A percentile compares a stretch with the other conserved stretches of the same genome.
Conservation (phyloP, 1,140 invertebrate genomes). For the Tetraneura akinire region DNA sequence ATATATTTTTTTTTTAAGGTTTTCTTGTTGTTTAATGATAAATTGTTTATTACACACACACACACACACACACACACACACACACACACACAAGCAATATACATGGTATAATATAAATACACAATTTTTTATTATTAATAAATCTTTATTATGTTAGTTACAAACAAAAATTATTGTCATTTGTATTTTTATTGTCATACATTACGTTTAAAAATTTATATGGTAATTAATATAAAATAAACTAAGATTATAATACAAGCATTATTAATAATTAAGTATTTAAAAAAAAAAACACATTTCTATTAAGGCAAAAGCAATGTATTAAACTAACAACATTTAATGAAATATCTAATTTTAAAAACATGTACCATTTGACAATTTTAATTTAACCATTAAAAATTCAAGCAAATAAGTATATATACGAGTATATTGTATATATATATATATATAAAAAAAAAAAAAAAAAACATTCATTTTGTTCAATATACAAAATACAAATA, state of each 20-base stretch:
- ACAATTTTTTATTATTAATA: conserved; percentile 22
- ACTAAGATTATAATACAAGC: not conserved
- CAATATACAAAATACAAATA: too few relatives aligned
- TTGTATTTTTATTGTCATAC: conserved; percentile 32
- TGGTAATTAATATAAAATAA: conserved; percentile 12
- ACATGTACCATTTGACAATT: too few relatives aligned
- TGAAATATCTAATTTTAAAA: too few relatives aligned
- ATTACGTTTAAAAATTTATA: not conserved
- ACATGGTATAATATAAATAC: too few relatives aligned
- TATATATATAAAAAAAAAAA: too few relatives aligned
- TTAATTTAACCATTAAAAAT: too few relatives aligned
- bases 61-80: too few relatives aligned
- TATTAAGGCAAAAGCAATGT: not conserved
- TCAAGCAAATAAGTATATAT: too few relatives aligned
- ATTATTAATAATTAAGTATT: not conserved
- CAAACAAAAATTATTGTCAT: conserved; percentile 40
- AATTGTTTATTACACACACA: too few relatives aligned
- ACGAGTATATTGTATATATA: too few relatives aligned
- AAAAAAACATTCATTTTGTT: too few relatives aligned
- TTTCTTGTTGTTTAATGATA: conserved; percentile 10
- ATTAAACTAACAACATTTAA: not conserved
- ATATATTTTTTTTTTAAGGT: not conserved
- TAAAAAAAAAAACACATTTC: not conserved
- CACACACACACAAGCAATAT: too few relatives aligned
- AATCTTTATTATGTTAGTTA: conserved; percentile 38